Evolutionary conservation across 2,888 invertebrate species (phyloP), one percentile per base, ranked within the genome.

Genomic region (Helleia helle): DNA sequence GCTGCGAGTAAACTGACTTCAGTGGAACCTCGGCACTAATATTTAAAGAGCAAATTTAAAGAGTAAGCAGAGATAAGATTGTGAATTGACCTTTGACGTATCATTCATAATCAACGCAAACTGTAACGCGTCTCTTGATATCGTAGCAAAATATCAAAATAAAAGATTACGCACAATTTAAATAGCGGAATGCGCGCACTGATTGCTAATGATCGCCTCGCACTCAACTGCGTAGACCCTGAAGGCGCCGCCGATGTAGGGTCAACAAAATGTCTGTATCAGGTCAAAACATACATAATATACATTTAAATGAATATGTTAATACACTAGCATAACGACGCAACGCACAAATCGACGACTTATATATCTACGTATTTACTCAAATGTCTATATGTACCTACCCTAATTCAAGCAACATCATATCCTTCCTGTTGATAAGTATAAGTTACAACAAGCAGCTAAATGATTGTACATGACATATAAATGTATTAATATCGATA

Each of bases 1-100:
- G 74, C 71, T 68, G 55, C 54, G 62, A 67, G 69, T 73, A 65
- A 73, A 84, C 83, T 83, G 81, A 76, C 75, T 81, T 67, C 62
- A 68, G 63, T 69, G 63, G 62, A 67, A 69, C 71, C 59, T 69
- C 71, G 71, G 71, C 81, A 73, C 76, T 77, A 76, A 77, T 75
- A 83, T 84, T 73, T 83, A 83, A 81, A 77, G 69, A 63, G 67
- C 62, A 63, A 59, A 63, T 18, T 12, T 34, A 30, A 29, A 15
- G n/a, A 15, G 13, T 6, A 3, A 30, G 15, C 2, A 22, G 22
- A 56, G 84, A 83, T 84, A 79, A 83, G 80, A 81, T 72, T 69
- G 68, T 58, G 65, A 50, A 61, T 57, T 77, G 77, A 80, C 75
- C 79, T 70, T 70, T 79, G 77, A 74, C 73, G 75, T 73, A 60